Evolutionary conservation across 2,888 invertebrate species (phyloP).

Genomic region (Hyalella azteca): DNA sequence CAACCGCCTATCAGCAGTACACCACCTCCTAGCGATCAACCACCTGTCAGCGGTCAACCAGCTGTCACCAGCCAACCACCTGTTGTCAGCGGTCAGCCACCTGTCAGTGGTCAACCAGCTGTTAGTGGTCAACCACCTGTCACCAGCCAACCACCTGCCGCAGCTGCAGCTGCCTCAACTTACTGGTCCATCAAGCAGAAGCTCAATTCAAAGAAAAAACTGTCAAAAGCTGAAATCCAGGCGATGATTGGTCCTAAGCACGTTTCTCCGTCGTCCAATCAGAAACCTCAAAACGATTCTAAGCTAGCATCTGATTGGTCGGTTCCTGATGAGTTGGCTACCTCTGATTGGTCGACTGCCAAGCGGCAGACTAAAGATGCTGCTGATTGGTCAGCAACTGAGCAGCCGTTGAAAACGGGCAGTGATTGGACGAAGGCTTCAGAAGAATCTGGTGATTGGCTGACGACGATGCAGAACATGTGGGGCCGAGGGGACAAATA

Average conservation of each 20-base stretch:
- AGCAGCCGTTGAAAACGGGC: too few relatives aligned
- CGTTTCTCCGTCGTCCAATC: not conserved
- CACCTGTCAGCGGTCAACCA: too few relatives aligned
- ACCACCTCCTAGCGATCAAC: too few relatives aligned
- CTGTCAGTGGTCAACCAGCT: not conserved
- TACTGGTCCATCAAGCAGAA: not conserved
- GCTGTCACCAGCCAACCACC: too few relatives aligned
- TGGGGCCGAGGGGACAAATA: not conserved
- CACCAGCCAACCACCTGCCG: not conserved
- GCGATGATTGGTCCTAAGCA: constrained; percentile 16
- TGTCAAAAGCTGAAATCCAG: constrained; percentile 1
- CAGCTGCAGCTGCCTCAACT: not conserved
- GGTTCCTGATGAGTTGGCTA: too few relatives aligned
- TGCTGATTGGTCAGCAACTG: too few relatives aligned
- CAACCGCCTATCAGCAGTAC: too few relatives aligned
- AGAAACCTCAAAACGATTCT: too few relatives aligned
- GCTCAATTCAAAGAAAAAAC: constrained; percentile 22
- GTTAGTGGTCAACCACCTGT: not conserved
- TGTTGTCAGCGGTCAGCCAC: too few relatives aligned
- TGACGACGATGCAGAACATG: constrained; percentile 5
- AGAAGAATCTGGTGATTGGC: not conserved
- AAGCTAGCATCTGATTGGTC: too few relatives aligned
- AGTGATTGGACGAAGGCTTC: not conserved
- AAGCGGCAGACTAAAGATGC: too few relatives aligned
- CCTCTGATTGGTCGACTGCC: too few relatives aligned